These are phyloP conservation scores for Thamnophis elegans DNA, from an alignment of 2,797 vertebrate genomes.

Conservation along the genomic window DNA sequence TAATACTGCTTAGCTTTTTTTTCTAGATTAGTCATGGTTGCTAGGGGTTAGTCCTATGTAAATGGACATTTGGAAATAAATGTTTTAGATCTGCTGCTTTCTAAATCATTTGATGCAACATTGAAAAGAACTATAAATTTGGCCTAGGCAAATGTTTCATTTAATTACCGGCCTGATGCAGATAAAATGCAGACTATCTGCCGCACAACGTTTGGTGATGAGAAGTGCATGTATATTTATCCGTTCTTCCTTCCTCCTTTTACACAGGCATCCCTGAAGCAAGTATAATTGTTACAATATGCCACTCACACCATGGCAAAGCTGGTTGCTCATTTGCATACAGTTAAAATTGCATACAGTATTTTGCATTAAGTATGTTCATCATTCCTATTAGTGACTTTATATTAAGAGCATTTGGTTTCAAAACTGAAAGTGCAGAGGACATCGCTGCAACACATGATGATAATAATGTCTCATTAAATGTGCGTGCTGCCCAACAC, in stretches of 20 bases:
- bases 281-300: not conserved
- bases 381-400: not conserved
- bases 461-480: not conserved
- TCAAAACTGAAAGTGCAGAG: not conserved
- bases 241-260: not conserved
- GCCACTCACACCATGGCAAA: not conserved
- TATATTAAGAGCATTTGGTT: not conserved
- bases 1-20: not conserved
- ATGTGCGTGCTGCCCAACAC: not conserved
- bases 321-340: not conserved
- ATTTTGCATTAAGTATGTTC: not conserved
- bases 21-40: not conserved
- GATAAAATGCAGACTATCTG: not conserved
- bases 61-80: not conserved
- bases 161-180: not conserved
- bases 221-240: not conserved
- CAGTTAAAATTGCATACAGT: not conserved
- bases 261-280: not conserved
- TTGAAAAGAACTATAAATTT: not conserved
- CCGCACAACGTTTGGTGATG: not conserved
- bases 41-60: not conserved
- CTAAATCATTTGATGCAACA: not conserved
- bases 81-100: not conserved
- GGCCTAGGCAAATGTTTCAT: not conserved
- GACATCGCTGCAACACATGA: not conserved